phyloP scores from a whole-genome alignment of 2,888 invertebrate genomes.

The Maniola hyperantus region DNA sequence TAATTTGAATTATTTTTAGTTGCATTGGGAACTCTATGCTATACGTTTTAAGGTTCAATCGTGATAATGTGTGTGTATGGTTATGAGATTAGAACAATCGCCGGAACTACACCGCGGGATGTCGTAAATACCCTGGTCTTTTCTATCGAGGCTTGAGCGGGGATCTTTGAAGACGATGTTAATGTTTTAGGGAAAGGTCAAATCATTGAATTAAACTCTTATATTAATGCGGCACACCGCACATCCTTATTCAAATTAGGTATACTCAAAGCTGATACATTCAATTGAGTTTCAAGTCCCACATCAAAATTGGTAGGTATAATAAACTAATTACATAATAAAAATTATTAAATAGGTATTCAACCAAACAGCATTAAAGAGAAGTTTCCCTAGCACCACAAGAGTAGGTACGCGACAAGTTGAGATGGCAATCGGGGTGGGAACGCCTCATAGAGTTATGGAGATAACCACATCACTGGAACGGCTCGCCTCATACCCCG shows the following conservation, averaged over 20 bases:
- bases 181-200: conserved; percentile 23
- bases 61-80: neutral
- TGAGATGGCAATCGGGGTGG: no score
- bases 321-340: no score
- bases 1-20: conserved; percentile 22
- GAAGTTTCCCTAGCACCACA: no score
- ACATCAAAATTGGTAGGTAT: neutral
- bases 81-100: conserved; percentile 37
- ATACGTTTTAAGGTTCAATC: neutral
- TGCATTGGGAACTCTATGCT: conserved; percentile 1
- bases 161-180: conserved; percentile 27
- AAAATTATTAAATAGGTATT: no score
- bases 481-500: no score
- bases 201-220: conserved; percentile 11
- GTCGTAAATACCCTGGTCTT: conserved; percentile 36
- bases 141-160: conserved; percentile 28
- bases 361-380: no score
- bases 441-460: no score
- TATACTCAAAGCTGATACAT: neutral
- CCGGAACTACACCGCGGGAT: conserved; percentile 44
- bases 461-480: no score
- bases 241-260: neutral
- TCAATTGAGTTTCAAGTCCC: neutral
- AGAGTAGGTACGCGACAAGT: no score
- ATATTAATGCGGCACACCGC: neutral